Conservation (phyloP, 2,797 vertebrate species). For the Prunella strophiata region DNA sequence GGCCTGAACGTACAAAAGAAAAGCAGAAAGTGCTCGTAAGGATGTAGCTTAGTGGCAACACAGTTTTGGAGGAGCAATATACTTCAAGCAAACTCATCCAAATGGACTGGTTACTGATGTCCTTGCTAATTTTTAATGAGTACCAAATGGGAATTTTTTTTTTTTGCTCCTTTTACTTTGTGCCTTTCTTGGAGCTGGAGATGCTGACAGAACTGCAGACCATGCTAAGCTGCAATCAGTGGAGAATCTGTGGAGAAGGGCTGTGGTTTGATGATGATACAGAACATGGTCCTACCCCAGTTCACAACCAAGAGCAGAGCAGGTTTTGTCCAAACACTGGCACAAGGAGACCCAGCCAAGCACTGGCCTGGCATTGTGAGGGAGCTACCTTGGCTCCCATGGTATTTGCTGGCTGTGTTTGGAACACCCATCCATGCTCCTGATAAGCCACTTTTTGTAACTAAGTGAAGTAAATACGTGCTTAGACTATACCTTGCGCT, state of each 20-base stretch:
- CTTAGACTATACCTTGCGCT: conserved; percentile 70
- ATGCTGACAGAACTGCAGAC: neutral
- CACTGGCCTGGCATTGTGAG: neutral
- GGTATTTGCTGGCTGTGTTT: neutral
- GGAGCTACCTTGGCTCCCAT: neutral
- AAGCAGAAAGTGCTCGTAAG: neutral
- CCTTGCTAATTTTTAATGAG: neutral
- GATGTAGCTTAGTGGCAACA: neutral
- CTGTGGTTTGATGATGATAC: neutral
- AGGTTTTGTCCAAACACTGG: neutral
- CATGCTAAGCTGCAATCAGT: neutral
- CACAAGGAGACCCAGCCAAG: neutral
- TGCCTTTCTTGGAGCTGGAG: neutral
- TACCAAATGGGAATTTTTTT: neutral
- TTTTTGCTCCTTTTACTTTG: neutral
- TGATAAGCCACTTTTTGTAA: neutral
- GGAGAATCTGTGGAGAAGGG: neutral
- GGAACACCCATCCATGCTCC: neutral
- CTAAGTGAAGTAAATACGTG: neutral
- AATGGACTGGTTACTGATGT: neutral
- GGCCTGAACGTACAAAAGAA: neutral
- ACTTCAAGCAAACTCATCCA: neutral
- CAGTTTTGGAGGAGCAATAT: neutral
- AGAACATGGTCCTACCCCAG: neutral
- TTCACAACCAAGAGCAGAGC: neutral